Conservation (phyloP, 2,113 vertebrate genomes). For the Crotalus helleri region DNA sequence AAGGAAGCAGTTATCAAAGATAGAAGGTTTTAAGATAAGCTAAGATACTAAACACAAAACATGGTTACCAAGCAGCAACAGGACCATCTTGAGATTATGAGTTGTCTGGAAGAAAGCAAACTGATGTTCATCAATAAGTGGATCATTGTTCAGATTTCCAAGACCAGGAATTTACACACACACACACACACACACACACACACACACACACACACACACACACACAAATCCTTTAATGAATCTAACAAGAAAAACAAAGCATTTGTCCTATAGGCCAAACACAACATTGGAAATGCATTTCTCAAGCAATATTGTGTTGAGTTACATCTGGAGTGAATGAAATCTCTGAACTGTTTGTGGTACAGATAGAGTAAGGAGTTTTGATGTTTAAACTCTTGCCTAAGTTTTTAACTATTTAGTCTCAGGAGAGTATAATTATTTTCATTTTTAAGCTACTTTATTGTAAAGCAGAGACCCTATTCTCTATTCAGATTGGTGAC, state of each 20-base stretch:
- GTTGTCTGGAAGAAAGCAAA: neutral
- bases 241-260: neutral
- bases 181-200: no score
- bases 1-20: neutral
- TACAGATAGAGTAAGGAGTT: neutral
- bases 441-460: neutral
- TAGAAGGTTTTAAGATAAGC: neutral
- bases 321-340: neutral
- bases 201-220: no score
- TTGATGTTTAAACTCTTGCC: neutral
- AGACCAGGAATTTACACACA: neutral
- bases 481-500: neutral
- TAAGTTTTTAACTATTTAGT: neutral
- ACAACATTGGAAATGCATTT: neutral
- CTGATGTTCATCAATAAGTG: neutral
- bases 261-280: neutral
- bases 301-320: neutral
- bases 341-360: neutral
- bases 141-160: neutral
- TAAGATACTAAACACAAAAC: neutral
- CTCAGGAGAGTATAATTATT: neutral
- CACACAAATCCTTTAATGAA: neutral
- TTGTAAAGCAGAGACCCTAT: neutral
- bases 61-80: neutral
- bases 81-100: neutral